These are phyloP conservation scores for Microplitis demolitor DNA, from an alignment of 1,140 invertebrate species.

Conservation along the genomic window DNA sequence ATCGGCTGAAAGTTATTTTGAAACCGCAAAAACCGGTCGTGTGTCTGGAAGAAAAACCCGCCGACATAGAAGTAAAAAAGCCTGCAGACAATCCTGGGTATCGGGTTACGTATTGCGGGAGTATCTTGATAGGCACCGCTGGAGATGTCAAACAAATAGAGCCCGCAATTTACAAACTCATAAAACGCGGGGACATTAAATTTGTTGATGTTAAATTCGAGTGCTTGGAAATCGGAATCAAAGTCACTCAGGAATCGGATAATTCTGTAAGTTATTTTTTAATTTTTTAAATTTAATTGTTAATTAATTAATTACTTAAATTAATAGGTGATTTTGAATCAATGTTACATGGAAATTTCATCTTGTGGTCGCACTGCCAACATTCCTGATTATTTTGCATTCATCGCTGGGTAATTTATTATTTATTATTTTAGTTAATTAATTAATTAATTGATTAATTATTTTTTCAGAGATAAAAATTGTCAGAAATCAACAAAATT, in stretches of 20 bases:
- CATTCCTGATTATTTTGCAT: conserved; percentile 66
- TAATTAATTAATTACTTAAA: conserved; percentile 20
- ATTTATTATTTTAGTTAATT: conserved; percentile 6
- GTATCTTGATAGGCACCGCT: conserved; percentile 53
- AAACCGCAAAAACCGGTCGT: conserved; percentile 30
- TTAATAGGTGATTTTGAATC: conserved; percentile 59
- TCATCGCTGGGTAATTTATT: conserved; percentile 65
- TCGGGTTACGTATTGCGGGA: conserved; percentile 58
- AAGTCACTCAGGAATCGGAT: conserved; percentile 51
- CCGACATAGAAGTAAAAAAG: conserved; percentile 10
- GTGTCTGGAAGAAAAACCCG: not conserved
- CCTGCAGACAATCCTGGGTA: conserved; percentile 47
- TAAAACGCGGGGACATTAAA: conserved; percentile 42
- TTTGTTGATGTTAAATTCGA: conserved; percentile 59
- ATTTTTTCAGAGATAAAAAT: conserved; percentile 63
- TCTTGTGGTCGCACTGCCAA: conserved; percentile 66
- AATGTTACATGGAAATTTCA: conserved; percentile 70
- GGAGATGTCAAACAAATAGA: conserved; percentile 66
- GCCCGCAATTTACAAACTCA: conserved; percentile 55
- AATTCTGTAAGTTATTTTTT: conserved; percentile 42
- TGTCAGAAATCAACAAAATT: conserved; percentile 65
- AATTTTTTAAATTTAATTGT: conserved; percentile 14
- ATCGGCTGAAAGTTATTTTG: conserved; percentile 40
- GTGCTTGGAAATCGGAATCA: conserved; percentile 63
- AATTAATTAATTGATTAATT: conserved; percentile 26